These are phyloP conservation scores for Drosophila pseudoananassae DNA, from an alignment of 1,140 invertebrate species.

Conservation along the genomic window DNA sequence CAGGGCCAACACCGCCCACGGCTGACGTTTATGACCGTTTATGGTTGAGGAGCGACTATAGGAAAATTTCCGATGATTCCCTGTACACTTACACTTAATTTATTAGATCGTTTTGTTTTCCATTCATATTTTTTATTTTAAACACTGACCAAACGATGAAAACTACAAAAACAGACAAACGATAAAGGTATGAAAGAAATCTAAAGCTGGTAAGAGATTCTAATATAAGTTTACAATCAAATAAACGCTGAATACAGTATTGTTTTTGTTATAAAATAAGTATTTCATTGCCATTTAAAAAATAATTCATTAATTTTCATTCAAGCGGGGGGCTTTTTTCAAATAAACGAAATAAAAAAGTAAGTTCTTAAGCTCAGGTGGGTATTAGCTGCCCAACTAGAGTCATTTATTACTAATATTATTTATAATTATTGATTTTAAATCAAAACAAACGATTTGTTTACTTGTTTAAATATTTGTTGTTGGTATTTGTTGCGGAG, in stretches of 20 bases:
- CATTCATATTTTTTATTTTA: slow-evolving; percentile 27
- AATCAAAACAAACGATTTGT: background rate
- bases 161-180: slow-evolving; percentile 1
- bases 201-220: slow-evolving; percentile 22
- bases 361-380: too few relatives aligned
- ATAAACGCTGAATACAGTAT: slow-evolving; percentile 54
- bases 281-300: slow-evolving; percentile 23
- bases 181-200: slow-evolving; percentile 14
- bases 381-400: too few relatives aligned
- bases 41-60: slow-evolving; percentile 3
- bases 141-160: slow-evolving; percentile 19
- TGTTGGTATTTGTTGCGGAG: background rate
- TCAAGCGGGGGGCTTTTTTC: background rate
- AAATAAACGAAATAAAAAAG: too few relatives aligned
- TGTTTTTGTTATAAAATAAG: slow-evolving; percentile 66
- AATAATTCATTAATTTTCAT: background rate
- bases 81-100: slow-evolving; percentile 43
- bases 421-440: background rate
- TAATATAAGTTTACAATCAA: slow-evolving; percentile 49
- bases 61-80: slow-evolving; percentile 50
- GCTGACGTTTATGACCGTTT: slow-evolving; percentile 7
- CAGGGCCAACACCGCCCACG: slow-evolving; percentile 23
- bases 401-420: too few relatives aligned
- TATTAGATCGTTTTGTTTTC: slow-evolving; percentile 39
- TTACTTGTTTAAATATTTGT: background rate